Evolutionary conservation across 2,113 vertebrate species (phyloP).

Genomic region (Spizaetus ornatus): DNA sequence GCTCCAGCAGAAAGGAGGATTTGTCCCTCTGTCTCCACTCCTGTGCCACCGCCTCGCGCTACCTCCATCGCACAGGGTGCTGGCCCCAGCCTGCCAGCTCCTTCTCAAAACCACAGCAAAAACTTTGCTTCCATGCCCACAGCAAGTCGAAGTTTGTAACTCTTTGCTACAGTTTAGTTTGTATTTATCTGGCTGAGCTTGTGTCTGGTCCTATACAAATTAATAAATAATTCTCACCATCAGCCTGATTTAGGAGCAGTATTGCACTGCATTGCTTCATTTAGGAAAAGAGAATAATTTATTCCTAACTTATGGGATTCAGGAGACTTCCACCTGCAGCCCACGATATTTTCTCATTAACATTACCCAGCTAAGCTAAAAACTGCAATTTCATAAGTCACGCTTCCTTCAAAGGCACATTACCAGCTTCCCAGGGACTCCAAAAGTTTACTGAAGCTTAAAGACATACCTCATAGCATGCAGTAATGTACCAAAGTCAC

Average conservation of each 20-base stretch:
- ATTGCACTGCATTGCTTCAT: background rate
- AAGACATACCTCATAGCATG: background rate
- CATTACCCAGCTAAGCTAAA: slow-evolving; percentile 43
- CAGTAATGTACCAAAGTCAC: background rate
- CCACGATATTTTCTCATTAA: slow-evolving; percentile 40
- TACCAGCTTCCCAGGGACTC: slow-evolving; percentile 41
- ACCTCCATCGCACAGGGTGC: background rate
- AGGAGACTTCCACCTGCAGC: background rate
- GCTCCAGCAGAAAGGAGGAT: background rate
- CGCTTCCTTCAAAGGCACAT: slow-evolving; percentile 13
- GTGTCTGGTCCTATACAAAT: background rate
- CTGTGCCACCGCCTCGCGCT: accelerated
- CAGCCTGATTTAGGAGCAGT: background rate
- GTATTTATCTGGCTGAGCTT: background rate
- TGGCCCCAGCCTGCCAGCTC: background rate
- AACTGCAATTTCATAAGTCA: slow-evolving; percentile 29
- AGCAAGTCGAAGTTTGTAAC: background rate
- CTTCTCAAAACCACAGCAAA: background rate
- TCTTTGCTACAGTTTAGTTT: background rate
- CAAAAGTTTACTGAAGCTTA: slow-evolving; percentile 36
- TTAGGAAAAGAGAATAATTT: slow-evolving; percentile 42
- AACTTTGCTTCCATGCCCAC: background rate
- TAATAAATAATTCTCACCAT: background rate
- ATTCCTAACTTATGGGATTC: slow-evolving; percentile 17
- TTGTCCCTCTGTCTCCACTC: background rate